These are phyloP conservation scores for Conchocele bisecta DNA, from an alignment of 2,888 invertebrate genomes.

Conservation along the genomic window DNA sequence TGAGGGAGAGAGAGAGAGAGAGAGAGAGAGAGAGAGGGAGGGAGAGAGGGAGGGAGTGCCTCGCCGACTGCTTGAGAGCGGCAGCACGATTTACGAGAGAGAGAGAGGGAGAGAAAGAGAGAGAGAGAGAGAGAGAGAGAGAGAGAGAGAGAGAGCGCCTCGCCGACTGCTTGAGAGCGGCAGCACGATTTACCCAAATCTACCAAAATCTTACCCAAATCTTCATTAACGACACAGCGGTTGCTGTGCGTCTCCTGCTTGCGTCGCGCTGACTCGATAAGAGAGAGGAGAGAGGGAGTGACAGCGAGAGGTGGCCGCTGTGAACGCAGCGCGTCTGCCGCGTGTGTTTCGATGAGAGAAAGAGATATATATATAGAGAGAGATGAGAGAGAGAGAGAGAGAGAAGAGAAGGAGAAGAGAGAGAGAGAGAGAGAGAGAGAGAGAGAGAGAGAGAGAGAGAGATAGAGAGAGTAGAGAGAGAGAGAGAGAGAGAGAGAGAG, in stretches of 20 bases:
- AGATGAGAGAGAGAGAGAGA: too few relatives aligned
- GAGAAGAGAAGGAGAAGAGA: too few relatives aligned
- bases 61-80: too few relatives aligned
- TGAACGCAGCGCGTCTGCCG: neutral
- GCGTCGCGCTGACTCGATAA: neutral
- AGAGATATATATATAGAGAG: neutral
- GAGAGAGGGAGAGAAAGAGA: neutral
- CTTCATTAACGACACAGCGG: neutral
- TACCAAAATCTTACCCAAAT: too few relatives aligned
- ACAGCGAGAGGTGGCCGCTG: neutral
- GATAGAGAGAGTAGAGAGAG: neutral
- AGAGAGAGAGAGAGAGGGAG: slow-evolving; percentile 10
- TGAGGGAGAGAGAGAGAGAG: slow-evolving; percentile 11
- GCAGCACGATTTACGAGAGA: neutral
- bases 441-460: neutral
- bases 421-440: neutral
- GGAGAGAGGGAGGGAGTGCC: slow-evolving; percentile 6
- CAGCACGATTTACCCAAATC: too few relatives aligned
- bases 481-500: neutral
- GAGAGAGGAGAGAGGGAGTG: slow-evolving; percentile 5
- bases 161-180: too few relatives aligned
- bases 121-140: slow-evolving; percentile 13
- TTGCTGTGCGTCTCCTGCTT: neutral
- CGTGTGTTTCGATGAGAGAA: neutral
- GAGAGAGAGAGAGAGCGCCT: slow-evolving; percentile 10